Base-by-base conservation (phyloP, 2,797 vertebrate species). In the Sciurus carolinensis region DNA sequence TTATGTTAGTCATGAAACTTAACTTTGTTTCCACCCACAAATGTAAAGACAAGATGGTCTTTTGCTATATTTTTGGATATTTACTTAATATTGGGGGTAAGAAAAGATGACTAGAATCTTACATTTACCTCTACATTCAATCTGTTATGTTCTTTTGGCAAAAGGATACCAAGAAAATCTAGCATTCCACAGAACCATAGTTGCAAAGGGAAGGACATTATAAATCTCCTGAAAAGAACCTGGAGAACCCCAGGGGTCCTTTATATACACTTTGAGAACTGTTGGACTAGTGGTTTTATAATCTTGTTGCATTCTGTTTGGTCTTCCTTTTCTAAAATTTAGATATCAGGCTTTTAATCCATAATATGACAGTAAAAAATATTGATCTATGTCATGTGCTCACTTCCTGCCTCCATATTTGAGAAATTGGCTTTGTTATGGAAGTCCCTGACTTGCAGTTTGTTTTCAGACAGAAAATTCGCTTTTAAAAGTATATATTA, bases 271-370 rank as follows among this genome's bases (percentile, higher is more conserved):
- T 67, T 76, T n/a, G 47, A 96, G 73, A 85, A 84, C 47, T 47
- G 54, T 17, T 11, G 3, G 4, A 44, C 18, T 64, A 66, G 33
- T 54, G 28, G 10, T 72, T 87, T 91, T 84, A 69, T 44, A n/a
- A 75, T 81, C 44, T 44, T 57, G 14, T 89, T 83, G 44, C 13
- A 71, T 84, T 47, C 59, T 52, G 14, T 76, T 69, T 57, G 7
- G 42, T 52, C 7, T 30, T 82, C 47, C 28, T 82, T 42, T 79
- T 67, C 33, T 69, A 91, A 69, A 24, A 72, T 39, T 69, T 42
- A 93, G 57, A 81, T 2, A 33, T 87, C 33, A 67, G 71, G 44
- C 73, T 92, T 96, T 95, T 90, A 93, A 93, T 92, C 72, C 42
- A 91, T 50, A 92, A 52, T 73, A 24, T 66, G 73, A 62, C 10